phyloP scores from a whole-genome alignment of 2,888 invertebrate genomes.

The Ectemnius lituratus region DNA sequence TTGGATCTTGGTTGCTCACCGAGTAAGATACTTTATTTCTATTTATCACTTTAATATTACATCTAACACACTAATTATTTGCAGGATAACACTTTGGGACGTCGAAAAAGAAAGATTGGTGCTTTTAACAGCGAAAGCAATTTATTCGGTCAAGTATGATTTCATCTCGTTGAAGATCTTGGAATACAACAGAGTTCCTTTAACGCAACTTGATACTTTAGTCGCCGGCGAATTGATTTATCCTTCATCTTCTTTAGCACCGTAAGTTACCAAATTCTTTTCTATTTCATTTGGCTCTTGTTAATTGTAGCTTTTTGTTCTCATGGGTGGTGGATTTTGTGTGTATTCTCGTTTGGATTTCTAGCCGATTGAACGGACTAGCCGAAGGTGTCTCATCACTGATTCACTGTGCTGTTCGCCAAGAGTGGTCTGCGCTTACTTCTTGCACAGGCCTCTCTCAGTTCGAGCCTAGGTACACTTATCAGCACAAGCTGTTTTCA shows the following conservation, averaged over 20 bases:
- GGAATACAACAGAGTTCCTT: slow-evolving; percentile 84
- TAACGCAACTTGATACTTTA: slow-evolving; percentile 85
- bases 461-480: slow-evolving; percentile 83
- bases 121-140: slow-evolving; percentile 85
- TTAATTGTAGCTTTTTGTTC: too few relatives aligned
- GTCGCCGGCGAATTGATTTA: slow-evolving; percentile 89
- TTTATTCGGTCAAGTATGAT: slow-evolving; percentile 90
- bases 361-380: slow-evolving; percentile 85
- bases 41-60: not conserved
- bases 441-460: slow-evolving; percentile 71
- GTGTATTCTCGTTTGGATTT: slow-evolving; percentile 28
- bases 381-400: slow-evolving; percentile 85
- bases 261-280: slow-evolving; percentile 82
- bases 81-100: slow-evolving; percentile 92
- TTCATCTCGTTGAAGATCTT: slow-evolving; percentile 89
- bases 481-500: not conserved
- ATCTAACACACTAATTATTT: slow-evolving; percentile 57
- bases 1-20: slow-evolving; percentile 89
- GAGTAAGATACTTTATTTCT: slow-evolving; percentile 81
- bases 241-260: slow-evolving; percentile 88
- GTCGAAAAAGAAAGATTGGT: slow-evolving; percentile 90
- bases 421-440: slow-evolving; percentile 79
- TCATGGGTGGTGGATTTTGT: too few relatives aligned
- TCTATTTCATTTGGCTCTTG: too few relatives aligned
- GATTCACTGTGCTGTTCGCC: slow-evolving; percentile 84